Base-by-base conservation (phyloP, 2,888 invertebrate genomes). In the Conus canariensis region DNA sequence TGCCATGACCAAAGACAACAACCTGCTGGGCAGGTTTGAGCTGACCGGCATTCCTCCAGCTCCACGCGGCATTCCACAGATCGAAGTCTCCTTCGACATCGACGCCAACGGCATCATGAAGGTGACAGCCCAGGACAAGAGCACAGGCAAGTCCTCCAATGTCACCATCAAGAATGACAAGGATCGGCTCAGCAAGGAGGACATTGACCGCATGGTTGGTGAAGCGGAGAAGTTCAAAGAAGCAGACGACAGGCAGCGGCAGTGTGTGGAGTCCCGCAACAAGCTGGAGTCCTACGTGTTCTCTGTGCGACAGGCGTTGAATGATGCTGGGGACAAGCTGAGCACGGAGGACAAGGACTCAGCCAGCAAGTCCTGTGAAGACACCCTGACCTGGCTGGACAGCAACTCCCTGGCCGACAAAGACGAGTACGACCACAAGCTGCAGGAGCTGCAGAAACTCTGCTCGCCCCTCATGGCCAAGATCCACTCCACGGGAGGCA, bases 1-100 rank as follows among this genome's bases (percentile, higher is more conserved):
- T 93, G 98, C 98, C 88, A 98, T 99, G 98, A 99, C 99, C 94
- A 98, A 98, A 96, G 98, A 99, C 96, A 99, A 99, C 97, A 98
- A 98, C 91, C 91, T 92, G 67, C 93, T 95, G 88, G 95, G 95
- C 9, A 92, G 88, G 82, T 95, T 95, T 86, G 95, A 95, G 45
- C 92, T 95, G 74, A 91, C 91, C n/a, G 95, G 95, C 67, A 95
- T 95, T 56, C 95, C 95, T 16, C 95, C 95, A 14, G 95, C 95
- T 3, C 95, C 95, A 9, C 90, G 95, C 59, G 95, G 95, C 19
- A 93, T 95, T 6, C 95, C 95, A 6, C 93, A 95, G 91, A 94
- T 95, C 86, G 95, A 95, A 70, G 98, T 98, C 59, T 91, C 98
- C 90, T 97, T 98, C 74, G 98, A 98, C 95, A 97, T 98, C 89